Evolutionary conservation across 2,888 invertebrate species (phyloP).

Genomic region (Diplolepis rosae): DNA sequence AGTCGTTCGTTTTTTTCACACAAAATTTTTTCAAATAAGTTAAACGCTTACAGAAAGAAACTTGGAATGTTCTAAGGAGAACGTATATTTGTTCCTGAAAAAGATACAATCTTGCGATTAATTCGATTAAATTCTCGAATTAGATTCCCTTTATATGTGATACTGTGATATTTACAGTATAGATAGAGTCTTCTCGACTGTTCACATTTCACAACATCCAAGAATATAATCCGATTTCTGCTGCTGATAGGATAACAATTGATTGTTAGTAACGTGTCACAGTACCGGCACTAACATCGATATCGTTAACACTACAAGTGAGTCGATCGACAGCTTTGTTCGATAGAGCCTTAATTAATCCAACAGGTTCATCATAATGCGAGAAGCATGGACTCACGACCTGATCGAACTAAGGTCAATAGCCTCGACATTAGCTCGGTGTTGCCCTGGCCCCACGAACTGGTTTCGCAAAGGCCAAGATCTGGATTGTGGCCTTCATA

Average conservation of each 20-base stretch:
- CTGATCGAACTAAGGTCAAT: conserved; percentile 54
- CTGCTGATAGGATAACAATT: conserved; percentile 14
- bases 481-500: conserved; percentile 64
- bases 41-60: too few relatives aligned
- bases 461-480: conserved; percentile 65
- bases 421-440: conserved; percentile 45
- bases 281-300: conserved; percentile 34
- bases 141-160: background rate
- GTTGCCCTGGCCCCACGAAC: conserved; percentile 55
- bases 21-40: too few relatives aligned
- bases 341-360: conserved; percentile 40
- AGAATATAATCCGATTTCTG: background rate
- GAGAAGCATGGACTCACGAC: conserved; percentile 44
- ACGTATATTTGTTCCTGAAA: too few relatives aligned
- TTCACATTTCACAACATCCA: background rate
- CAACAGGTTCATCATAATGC: conserved; percentile 44
- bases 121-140: too few relatives aligned
- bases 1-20: too few relatives aligned
- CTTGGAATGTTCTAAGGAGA: too few relatives aligned
- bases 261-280: conserved; percentile 30
- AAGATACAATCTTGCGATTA: too few relatives aligned
- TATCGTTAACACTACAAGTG: conserved; percentile 40
- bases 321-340: conserved; percentile 40
- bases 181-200: background rate
- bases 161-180: background rate